These are phyloP conservation scores for Amiota communis DNA, from an alignment of 2,888 invertebrate species.

Conservation along the genomic window DNA sequence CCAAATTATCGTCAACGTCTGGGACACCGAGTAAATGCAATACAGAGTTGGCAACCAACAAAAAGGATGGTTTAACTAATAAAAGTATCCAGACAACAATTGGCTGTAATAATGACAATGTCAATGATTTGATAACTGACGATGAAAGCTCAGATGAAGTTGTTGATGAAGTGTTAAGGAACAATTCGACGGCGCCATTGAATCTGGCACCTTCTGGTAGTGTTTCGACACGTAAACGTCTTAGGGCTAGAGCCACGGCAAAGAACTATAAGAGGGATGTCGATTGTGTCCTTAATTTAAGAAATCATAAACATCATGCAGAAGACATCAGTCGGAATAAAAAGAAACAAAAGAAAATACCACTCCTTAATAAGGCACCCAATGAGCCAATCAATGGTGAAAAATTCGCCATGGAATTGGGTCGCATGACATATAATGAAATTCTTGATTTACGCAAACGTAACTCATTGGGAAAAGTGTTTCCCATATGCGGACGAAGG, in stretches of 20 bases:
- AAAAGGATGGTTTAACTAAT: neutral
- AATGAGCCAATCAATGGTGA: constrained; percentile 64
- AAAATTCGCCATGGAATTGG: constrained; percentile 60
- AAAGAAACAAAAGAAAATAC: constrained; percentile 7
- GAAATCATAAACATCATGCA: neutral
- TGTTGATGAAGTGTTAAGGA: neutral
- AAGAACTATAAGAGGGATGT: constrained; percentile 15
- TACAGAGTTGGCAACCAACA: neutral
- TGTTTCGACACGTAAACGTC: constrained; percentile 30
- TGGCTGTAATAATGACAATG: neutral
- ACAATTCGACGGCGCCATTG: constrained; percentile 35
- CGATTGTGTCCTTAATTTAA: constrained; percentile 48
- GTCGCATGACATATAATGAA: constrained; percentile 64
- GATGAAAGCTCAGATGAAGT: constrained; percentile 51
- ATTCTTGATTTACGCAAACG: constrained; percentile 66
- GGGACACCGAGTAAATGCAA: constrained; percentile 34
- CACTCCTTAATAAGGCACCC: constrained; percentile 57
- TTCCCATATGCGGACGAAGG: constrained; percentile 45
- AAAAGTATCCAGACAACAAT: constrained; percentile 41
- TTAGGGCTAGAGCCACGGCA: neutral
- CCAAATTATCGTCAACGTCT: neutral
- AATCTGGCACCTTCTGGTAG: constrained; percentile 45
- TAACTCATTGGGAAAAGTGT: constrained; percentile 52
- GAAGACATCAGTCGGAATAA: neutral
- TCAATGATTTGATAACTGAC: constrained; percentile 50